phyloP scores from a whole-genome alignment of 1,140 invertebrate species.

The Drosophila arizonae region DNA sequence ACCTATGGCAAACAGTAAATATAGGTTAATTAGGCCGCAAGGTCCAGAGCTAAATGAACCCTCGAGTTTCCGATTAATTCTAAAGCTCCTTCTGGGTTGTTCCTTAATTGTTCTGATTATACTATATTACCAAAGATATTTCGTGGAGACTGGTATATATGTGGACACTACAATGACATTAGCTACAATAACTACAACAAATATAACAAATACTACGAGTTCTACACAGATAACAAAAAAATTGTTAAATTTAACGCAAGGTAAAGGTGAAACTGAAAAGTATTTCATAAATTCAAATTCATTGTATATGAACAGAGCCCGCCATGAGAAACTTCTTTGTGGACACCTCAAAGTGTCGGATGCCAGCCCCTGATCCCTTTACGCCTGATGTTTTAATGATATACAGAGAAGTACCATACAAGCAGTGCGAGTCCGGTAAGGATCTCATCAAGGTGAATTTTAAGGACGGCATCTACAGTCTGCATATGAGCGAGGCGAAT shows the following conservation, averaged over 20 bases:
- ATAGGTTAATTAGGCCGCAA: conserved; percentile 13
- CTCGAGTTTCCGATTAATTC: no score
- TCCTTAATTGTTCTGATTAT: neutral
- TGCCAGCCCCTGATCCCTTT: conserved; percentile 87
- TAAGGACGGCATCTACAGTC: conserved; percentile 58
- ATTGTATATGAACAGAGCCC: neutral
- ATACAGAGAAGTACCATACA: conserved; percentile 84
- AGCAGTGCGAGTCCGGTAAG: conserved; percentile 84
- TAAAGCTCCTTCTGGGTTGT: conserved; percentile 5
- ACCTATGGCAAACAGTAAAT: conserved; percentile 11
- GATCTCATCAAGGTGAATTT: conserved; percentile 83
- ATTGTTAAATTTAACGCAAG: neutral
- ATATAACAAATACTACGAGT: no score
- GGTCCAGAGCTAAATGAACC: neutral
- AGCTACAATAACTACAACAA: no score
- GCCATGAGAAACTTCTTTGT: conserved; percentile 48
- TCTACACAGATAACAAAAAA: neutral
- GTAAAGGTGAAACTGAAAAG: neutral
- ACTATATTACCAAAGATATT: neutral
- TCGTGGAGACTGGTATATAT: no score
- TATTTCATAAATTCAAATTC: neutral
- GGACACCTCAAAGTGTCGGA: conserved; percentile 84
- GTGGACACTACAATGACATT: neutral
- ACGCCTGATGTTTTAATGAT: conserved; percentile 85
- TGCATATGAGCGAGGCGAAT: conserved; percentile 58